Evolutionary conservation across 2,888 invertebrate genomes (phyloP).

Genomic region (Pristionchus fissidentatus): DNA sequence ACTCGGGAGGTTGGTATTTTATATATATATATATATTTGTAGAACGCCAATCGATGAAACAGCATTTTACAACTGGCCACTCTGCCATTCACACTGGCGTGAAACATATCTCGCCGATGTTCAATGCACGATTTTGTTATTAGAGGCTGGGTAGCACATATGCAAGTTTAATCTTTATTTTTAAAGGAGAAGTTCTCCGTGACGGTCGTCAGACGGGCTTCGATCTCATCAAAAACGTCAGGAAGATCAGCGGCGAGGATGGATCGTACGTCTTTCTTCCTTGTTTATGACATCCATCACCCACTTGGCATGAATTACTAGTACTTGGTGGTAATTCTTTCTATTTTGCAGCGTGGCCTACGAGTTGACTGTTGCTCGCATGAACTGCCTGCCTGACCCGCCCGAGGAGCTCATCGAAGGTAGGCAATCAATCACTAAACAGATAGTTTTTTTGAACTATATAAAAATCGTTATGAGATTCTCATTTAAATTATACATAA

Average conservation of each 20-base stretch:
- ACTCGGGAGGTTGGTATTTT: conserved; percentile 64
- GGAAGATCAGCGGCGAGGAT: conserved; percentile 60
- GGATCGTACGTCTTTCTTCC: conserved; percentile 56
- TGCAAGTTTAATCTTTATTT: not conserved
- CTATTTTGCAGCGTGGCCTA: conserved; percentile 59
- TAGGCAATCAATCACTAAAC: conserved; percentile 4
- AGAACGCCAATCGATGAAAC: not conserved
- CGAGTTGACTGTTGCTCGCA: conserved; percentile 70
- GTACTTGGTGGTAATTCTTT: not conserved
- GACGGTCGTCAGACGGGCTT: conserved; percentile 72
- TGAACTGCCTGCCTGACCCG: conserved; percentile 73
- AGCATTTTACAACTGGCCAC: too few relatives aligned
- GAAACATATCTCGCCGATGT: too few relatives aligned
- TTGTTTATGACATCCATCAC: not conserved
- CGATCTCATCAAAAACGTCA: conserved; percentile 68
- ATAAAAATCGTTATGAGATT: not conserved
- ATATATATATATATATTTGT: not conserved
- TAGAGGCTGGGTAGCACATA: too few relatives aligned
- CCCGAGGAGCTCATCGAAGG: conserved; percentile 65
- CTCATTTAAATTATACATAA: too few relatives aligned
- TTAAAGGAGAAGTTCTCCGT: conserved; percentile 66
- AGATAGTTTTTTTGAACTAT: not conserved
- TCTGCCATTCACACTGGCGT: too few relatives aligned
- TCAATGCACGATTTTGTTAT: too few relatives aligned
- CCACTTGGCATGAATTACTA: not conserved